phyloP scores from a whole-genome alignment of 2,797 vertebrate species.

The Echeneis naucrates region DNA sequence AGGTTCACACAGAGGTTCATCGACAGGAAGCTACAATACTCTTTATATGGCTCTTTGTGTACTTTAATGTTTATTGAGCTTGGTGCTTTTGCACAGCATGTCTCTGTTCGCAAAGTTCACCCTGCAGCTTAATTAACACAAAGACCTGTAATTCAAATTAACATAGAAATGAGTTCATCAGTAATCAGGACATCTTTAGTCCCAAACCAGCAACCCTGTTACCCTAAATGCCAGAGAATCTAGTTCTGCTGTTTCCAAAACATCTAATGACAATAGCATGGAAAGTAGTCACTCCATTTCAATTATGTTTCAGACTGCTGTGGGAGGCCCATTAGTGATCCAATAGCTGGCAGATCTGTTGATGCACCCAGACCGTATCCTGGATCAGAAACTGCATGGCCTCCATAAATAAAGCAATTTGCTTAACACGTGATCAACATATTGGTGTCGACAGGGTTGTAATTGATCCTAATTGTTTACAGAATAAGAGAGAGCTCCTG shows the following conservation, averaged over 20 bases:
- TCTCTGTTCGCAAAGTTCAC: conserved; percentile 17
- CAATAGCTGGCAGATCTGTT: conserved; percentile 59
- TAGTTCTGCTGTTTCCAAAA: neutral
- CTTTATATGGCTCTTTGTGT: conserved; percentile 15
- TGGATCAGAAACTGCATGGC: conserved; percentile 24
- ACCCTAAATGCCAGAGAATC: neutral
- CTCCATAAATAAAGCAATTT: conserved; percentile 37
- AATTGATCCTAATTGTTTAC: conserved; percentile 52
- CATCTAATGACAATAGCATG: neutral
- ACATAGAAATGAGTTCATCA: conserved; percentile 32
- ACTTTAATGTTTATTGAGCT: conserved; percentile 13
- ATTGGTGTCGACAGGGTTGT: conserved; percentile 46
- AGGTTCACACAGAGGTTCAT: too few species aligned
- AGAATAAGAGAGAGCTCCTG: conserved; percentile 8
- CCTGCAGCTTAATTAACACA: conserved; percentile 53
- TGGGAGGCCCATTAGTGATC: conserved; percentile 51
- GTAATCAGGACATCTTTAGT: conserved; percentile 52
- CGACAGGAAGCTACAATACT: conserved; percentile 16
- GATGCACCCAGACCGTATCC: conserved; percentile 40
- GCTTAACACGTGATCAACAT: conserved; percentile 36
- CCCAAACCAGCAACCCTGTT: conserved; percentile 23
- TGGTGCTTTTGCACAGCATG: conserved; percentile 5
- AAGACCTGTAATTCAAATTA: conserved; percentile 26
- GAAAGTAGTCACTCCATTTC: conserved; percentile 16
- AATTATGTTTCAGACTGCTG: conserved; percentile 13